These are phyloP conservation scores for Apogon talboti DNA, from an alignment of 2,797 vertebrate genomes.

Conservation along the genomic window DNA sequence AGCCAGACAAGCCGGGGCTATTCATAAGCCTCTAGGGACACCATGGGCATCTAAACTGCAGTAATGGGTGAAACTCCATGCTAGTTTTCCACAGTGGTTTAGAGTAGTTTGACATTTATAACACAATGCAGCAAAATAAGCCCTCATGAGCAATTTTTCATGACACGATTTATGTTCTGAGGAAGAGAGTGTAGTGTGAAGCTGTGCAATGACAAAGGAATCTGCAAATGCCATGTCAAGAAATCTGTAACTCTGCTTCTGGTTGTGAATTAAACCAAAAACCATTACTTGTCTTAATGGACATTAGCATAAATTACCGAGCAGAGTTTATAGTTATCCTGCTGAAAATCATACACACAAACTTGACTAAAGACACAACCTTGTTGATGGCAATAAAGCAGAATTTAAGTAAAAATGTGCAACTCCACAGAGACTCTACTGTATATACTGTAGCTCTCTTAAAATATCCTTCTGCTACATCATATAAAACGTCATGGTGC, in stretches of 20 bases:
- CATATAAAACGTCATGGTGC: constrained; percentile 2
- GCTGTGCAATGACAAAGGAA: too few species aligned
- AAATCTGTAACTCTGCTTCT: neutral
- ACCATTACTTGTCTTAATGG: neutral
- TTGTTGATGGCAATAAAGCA: neutral
- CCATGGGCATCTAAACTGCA: constrained; percentile 28
- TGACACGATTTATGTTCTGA: neutral
- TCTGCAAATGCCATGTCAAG: too few species aligned
- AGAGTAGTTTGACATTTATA: constrained; percentile 6
- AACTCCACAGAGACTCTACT: neutral
- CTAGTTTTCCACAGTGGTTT: constrained; percentile 21
- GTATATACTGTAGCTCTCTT: neutral
- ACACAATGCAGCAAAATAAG: neutral
- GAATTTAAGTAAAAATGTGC: neutral
- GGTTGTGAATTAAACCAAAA: neutral
- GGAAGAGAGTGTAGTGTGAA: too few species aligned
- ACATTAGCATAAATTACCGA: neutral
- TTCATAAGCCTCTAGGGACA: constrained; percentile 56
- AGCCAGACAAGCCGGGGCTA: constrained; percentile 55
- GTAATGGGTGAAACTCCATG: constrained; percentile 19
- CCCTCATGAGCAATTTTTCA: too few species aligned
- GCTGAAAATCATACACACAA: neutral
- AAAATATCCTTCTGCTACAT: neutral
- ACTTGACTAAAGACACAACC: neutral
- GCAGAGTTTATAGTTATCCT: neutral